phyloP scores from a whole-genome alignment of 2,113 vertebrate species.

The Chionodraco myersi region DNA sequence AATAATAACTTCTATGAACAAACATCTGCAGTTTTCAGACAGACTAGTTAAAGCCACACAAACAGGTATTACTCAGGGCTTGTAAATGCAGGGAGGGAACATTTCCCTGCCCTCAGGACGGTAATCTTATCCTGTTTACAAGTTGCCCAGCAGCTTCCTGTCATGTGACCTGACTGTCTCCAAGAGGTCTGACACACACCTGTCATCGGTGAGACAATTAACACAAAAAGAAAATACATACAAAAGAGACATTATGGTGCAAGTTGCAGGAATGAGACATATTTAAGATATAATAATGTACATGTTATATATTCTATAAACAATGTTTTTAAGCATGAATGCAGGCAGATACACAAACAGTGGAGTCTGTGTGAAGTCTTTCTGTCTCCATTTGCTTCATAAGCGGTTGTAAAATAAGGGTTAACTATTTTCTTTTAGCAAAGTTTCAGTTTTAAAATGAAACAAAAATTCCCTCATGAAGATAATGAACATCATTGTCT shows the following conservation, averaged over 20 bases:
- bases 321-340: not conserved
- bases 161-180: constrained; percentile 61
- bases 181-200: constrained; percentile 67
- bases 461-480: not conserved
- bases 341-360: not conserved
- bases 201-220: constrained; percentile 29
- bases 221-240: too few relatives aligned
- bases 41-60: constrained; percentile 22
- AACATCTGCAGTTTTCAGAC: constrained; percentile 18
- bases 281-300: too few relatives aligned
- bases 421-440: not conserved
- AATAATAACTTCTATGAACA: constrained; percentile 16
- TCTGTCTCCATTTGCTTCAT: constrained; percentile 2
- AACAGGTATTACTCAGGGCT: constrained; percentile 21
- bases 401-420: not conserved
- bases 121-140: constrained; percentile 61
- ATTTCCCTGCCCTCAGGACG: constrained; percentile 24
- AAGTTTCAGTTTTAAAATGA: not conserved
- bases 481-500: not conserved
- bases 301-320: too few relatives aligned
- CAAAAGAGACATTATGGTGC: too few relatives aligned
- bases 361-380: not conserved
- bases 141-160: constrained; percentile 56
- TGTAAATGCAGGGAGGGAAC: constrained; percentile 37
- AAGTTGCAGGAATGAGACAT: too few relatives aligned